Conservation (phyloP, 2,888 invertebrate genomes). For the Leucoma salicis region DNA sequence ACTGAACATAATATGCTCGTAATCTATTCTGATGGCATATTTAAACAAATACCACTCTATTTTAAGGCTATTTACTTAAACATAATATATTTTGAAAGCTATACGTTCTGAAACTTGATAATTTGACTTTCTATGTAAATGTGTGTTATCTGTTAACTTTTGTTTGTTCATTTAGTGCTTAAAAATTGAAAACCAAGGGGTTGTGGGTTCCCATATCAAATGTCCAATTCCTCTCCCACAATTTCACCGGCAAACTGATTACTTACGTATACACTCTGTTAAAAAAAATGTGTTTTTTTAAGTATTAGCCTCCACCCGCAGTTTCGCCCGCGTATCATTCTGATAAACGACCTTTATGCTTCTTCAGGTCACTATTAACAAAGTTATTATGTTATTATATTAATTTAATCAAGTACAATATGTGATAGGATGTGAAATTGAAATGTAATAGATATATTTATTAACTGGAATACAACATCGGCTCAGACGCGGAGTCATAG, state of each 20-base stretch:
- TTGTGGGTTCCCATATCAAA: slow-evolving; percentile 57
- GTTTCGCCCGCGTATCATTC: too few relatives aligned
- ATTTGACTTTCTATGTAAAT: slow-evolving; percentile 30
- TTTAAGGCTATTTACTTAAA: slow-evolving; percentile 16
- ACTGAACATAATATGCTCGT: too few relatives aligned
- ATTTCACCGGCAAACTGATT: slow-evolving; percentile 10
- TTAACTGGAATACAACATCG: too few relatives aligned
- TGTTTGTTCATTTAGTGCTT: slow-evolving; percentile 52
- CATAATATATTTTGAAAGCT: slow-evolving; percentile 12
- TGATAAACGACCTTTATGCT: too few relatives aligned
- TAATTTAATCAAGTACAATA: too few relatives aligned
- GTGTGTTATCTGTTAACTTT: slow-evolving; percentile 45
- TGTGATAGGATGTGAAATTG: too few relatives aligned
- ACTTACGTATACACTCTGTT: too few relatives aligned
- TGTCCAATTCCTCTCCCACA: slow-evolving; percentile 57
- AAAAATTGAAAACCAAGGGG: slow-evolving; percentile 47
- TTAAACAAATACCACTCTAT: slow-evolving; percentile 2
- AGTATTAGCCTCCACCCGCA: background rate
- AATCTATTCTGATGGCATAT: slow-evolving; percentile 1
- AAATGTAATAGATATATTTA: too few relatives aligned
- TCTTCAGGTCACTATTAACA: too few relatives aligned
- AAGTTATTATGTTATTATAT: too few relatives aligned
- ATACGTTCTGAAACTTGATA: slow-evolving; percentile 36
- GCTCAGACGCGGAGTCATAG: too few relatives aligned
- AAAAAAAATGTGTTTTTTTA: too few relatives aligned